Percentiles rank a stretch among this genome's conserved stretches.
phyloP scores from a whole-genome alignment of 1,140 invertebrate species.

The Homarus americanus region DNA sequence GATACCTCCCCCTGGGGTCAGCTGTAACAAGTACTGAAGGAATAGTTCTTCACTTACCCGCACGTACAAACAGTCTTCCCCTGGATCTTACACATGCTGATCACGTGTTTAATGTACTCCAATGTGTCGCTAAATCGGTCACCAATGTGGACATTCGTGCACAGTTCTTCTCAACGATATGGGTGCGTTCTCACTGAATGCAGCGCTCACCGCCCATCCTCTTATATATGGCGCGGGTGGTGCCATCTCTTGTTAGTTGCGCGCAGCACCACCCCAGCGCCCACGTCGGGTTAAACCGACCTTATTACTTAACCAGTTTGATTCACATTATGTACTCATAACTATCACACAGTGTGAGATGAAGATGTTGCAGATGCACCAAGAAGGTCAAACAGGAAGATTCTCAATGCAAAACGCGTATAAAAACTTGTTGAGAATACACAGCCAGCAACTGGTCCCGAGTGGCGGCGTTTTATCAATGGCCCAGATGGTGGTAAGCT shows the following conservation, averaged over 20 bases:
- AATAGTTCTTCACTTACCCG: slow-evolving; percentile 48
- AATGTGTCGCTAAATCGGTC: slow-evolving; percentile 45
- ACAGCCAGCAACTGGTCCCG: background rate
- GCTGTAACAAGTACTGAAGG: too few species aligned
- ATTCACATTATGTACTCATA: background rate
- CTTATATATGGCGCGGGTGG: slow-evolving; percentile 27
- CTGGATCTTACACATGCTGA: slow-evolving; percentile 68
- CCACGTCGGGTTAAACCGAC: background rate
- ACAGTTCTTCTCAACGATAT: background rate
- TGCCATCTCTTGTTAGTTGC: slow-evolving; percentile 37
- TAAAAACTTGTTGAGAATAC: background rate
- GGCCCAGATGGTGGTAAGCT: slow-evolving; percentile 11
- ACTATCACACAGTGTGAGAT: background rate
- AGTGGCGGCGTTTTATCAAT: slow-evolving; percentile 23
- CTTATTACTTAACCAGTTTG: background rate
- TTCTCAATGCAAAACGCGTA: background rate
- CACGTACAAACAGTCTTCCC: slow-evolving; percentile 67
- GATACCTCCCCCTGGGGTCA: too few species aligned
- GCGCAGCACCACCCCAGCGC: slow-evolving; percentile 2
- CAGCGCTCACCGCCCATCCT: slow-evolving; percentile 2
- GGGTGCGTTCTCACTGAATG: slow-evolving; percentile 29
- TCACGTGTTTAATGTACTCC: slow-evolving; percentile 72
- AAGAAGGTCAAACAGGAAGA: background rate
- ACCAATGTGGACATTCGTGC: slow-evolving; percentile 1
- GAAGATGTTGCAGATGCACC: background rate